phyloP scores from a whole-genome alignment of 2,888 invertebrate species.

The Cryptus armator region DNA sequence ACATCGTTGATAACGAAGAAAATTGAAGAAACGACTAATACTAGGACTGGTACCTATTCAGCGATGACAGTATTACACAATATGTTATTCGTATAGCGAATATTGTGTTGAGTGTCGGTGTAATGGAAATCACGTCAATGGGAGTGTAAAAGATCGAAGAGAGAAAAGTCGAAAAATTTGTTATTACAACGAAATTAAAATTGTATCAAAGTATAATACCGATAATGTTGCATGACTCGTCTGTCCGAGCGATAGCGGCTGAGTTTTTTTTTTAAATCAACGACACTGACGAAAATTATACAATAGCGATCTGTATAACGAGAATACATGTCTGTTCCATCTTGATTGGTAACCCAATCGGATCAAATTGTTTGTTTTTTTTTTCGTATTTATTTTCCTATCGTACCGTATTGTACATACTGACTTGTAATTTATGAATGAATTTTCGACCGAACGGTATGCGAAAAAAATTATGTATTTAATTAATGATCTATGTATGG shows the following conservation, averaged over 20 bases:
- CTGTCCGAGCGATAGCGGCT: too few species aligned
- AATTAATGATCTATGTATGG: slow-evolving; percentile 16
- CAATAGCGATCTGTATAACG: neutral
- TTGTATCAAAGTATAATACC: slow-evolving; percentile 5
- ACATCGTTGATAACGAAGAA: slow-evolving; percentile 3
- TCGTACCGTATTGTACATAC: slow-evolving; percentile 19
- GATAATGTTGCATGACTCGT: neutral
- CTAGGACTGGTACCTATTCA: slow-evolving; percentile 18
- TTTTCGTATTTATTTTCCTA: slow-evolving; percentile 12
- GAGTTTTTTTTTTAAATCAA: neutral
- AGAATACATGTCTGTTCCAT: neutral
- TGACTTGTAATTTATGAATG: slow-evolving; percentile 6
- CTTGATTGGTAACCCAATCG: neutral
- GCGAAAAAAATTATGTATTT: slow-evolving; percentile 8
- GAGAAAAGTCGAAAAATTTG: neutral
- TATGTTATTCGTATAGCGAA: slow-evolving; percentile 32
- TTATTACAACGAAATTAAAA: slow-evolving; percentile 18
- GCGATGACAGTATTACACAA: slow-evolving; percentile 44
- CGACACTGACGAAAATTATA: neutral
- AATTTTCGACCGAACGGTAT: neutral
- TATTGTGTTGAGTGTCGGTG: slow-evolving; percentile 16
- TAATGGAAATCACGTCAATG: slow-evolving; percentile 21
- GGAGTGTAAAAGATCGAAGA: slow-evolving; percentile 11
- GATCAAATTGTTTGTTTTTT: neutral
- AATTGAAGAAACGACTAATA: neutral